Conservation (phyloP, 1,140 invertebrate species). For the Idris sp. region DNA sequence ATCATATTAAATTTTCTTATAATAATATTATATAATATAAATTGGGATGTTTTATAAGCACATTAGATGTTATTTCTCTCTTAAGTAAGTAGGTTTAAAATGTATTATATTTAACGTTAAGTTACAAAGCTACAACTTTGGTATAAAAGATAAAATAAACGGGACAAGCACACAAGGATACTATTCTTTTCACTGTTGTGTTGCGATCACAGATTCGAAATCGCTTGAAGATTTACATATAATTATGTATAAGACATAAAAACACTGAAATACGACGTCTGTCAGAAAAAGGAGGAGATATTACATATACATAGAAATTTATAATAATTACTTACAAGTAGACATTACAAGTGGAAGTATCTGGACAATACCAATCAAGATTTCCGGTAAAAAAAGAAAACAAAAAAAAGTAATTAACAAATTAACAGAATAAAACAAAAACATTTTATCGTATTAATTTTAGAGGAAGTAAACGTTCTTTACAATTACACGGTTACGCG, state of each 20-base stretch:
- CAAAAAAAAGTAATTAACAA: slow-evolving; percentile 8
- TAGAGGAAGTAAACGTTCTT: slow-evolving; percentile 51
- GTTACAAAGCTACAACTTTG: slow-evolving; percentile 66
- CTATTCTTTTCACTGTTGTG: slow-evolving; percentile 58
- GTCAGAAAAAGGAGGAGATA: slow-evolving; percentile 23
- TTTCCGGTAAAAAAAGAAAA: slow-evolving; percentile 29
- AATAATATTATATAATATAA: too few relatives aligned
- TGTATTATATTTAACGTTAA: slow-evolving; percentile 66
- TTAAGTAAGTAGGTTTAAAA: slow-evolving; percentile 56
- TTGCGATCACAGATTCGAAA: slow-evolving; percentile 53
- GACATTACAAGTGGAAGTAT: slow-evolving; percentile 57
- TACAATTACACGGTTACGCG: slow-evolving; percentile 63
- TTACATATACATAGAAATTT: slow-evolving; percentile 51
- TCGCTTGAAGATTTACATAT: slow-evolving; percentile 56
- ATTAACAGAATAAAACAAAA: too few relatives aligned
- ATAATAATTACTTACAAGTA: slow-evolving; percentile 60
- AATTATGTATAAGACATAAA: slow-evolving; percentile 56
- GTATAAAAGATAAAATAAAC: slow-evolving; percentile 65
- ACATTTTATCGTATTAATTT: slow-evolving; percentile 27
- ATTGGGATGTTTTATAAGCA: slow-evolving; percentile 16
- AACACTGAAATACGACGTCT: slow-evolving; percentile 39
- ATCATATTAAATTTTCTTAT: too few relatives aligned
- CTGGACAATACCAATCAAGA: slow-evolving; percentile 45
- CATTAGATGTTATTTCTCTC: not conserved
- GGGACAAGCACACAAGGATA: slow-evolving; percentile 61